Percentiles rank a stretch among this genome's conserved stretches.
Conservation (phyloP, 2,797 vertebrate genomes). For the Chaetophractus vellerosus region DNA sequence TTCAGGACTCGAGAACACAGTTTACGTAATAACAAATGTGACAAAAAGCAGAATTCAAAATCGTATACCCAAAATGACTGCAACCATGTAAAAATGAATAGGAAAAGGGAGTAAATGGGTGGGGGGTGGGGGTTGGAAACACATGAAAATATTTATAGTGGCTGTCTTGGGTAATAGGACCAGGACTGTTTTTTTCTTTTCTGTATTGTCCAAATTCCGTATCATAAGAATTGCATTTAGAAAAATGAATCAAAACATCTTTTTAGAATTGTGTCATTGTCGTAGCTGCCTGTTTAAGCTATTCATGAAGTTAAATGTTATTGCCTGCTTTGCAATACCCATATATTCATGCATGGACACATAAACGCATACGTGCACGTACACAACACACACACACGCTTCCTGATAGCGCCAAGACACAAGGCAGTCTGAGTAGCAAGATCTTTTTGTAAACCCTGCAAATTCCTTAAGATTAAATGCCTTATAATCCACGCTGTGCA, state of each 20-base stretch:
- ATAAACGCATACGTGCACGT: background rate
- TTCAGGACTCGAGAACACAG: background rate
- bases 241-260: slow-evolving; percentile 35
- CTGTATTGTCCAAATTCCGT: background rate
- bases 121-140: background rate
- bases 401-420: background rate
- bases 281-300: background rate
- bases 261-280: background rate
- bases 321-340: background rate
- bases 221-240: background rate
- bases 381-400: too few species aligned
- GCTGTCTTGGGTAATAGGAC: background rate
- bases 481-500: background rate
- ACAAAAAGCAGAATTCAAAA: background rate
- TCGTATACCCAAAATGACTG: background rate
- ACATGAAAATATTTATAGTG: background rate
- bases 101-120: background rate
- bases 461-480: slow-evolving; percentile 34
- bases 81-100: background rate
- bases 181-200: background rate
- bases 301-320: background rate
- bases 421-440: background rate
- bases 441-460: background rate
- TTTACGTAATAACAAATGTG: background rate
- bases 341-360: background rate